Conservation (phyloP, 2,113 vertebrate genomes). For the Toxostoma redivivum region DNA sequence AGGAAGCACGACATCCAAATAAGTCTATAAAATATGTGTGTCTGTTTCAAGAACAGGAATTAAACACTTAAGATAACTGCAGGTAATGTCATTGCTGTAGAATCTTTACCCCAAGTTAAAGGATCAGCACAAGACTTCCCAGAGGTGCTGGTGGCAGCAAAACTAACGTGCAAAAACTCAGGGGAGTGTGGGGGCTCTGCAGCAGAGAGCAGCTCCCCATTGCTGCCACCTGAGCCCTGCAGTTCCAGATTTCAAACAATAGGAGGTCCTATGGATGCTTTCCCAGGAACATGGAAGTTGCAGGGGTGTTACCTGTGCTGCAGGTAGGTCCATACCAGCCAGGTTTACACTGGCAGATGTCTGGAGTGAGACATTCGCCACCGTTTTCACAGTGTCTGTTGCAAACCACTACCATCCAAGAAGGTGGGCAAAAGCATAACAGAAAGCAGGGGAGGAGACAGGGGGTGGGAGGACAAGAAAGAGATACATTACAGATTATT, state of each 20-base stretch:
- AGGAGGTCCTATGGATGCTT: rapidly evolving
- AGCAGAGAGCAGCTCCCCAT: background rate
- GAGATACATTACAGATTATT: background rate
- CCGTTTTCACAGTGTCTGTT: constrained; percentile 92
- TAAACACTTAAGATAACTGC: background rate
- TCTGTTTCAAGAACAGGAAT: background rate
- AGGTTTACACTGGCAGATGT: constrained; percentile 80
- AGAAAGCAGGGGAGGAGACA: background rate
- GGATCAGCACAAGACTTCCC: background rate
- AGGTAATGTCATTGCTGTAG: background rate
- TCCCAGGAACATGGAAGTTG: background rate
- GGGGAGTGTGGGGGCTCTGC: background rate
- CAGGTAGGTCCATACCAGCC: constrained; percentile 89
- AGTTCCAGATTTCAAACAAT: background rate
- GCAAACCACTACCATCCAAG: constrained; percentile 82
- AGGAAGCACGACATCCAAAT: background rate
- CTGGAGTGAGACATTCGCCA: constrained; percentile 83
- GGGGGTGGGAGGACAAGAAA: background rate
- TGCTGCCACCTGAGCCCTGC: rapidly evolving
- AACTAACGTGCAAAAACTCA: background rate
- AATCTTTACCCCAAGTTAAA: background rate
- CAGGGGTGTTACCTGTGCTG: constrained; percentile 76
- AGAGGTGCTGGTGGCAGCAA: background rate
- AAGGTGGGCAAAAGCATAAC: background rate
- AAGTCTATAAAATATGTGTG: background rate